Base-by-base conservation (phyloP, 2,113 vertebrate genomes). In the Candoia aspera region DNA sequence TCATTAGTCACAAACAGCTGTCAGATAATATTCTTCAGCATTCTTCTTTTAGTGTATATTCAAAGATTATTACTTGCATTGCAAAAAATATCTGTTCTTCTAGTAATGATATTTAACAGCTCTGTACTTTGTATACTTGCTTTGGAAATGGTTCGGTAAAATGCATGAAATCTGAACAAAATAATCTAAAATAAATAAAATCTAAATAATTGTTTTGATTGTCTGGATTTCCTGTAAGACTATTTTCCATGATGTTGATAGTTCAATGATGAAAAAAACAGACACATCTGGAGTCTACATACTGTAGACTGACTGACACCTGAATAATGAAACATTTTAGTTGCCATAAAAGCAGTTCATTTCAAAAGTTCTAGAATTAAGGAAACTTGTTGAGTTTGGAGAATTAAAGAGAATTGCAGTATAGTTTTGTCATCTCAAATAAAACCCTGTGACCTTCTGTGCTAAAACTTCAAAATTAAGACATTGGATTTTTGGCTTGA, bases 11-110 rank as follows among this genome's bases (percentile, higher is more conserved):
- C 58, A 93, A 92, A 58, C 26, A 85, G 6, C 49, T 89, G 13
- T 86, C 64, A 93, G 92, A 19, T 8, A 29, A 60, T 62, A 8
- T 46, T 59, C 89, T 2, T 91, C 8, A 64, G 62, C 79, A 95
- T 88, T 23, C 29, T 90, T 54, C 37, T 93, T 87, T 26, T 53
- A n/a, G 24, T 91, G 29, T 1, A 21, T 94, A n/a, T 79, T 79
- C 15, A 37, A 79, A 79, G 19, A 79, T 90, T 89, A 92, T 42
- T 92, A 86, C 88, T 87, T 91, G 24, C 93, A 95, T 88, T 29
- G 88, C 12, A 91, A 93, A 93, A 83, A 79, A 42, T 90, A 49
- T 89, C 57, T 53, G 29, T 11, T 2, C 42, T 95, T 84, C 0
- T 33, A 73, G 19, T 54, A 11, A 83, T 21, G 83, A 12, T 2